Evolutionary conservation across 1,140 invertebrate species (phyloP), one percentile per base, ranked within the genome.

Genomic region (Heliconius congener): DNA sequence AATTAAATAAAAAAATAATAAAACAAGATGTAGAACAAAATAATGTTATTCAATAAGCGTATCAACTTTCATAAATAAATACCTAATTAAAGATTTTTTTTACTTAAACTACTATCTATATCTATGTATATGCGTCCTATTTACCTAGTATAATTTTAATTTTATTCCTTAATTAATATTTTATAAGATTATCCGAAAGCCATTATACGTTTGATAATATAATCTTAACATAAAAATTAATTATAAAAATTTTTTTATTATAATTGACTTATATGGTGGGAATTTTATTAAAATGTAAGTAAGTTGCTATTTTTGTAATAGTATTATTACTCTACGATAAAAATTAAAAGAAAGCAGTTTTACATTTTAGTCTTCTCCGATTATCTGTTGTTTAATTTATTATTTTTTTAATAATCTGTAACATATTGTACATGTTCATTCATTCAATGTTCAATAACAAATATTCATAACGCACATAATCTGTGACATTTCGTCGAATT

Each of bases 401-500:
- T 0, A 1, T 66, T 66, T 66, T 27, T 13, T 66, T 16, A 27
- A 16, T 66, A 16, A 8, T 66, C 60, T 66, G 60, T 66, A 66
- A 66, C 3, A 66, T 4, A 13, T 66, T 23, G 27, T 18, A 5
- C 27, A 66, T 30, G 27, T 57, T 57, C 55, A 57, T 23, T 57
- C 19, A 9, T 23, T 57, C 55, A 57, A 18, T 19, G n/a, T 23
- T 60, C 55, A 60, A 60, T 27, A 60, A 60, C n/a, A 60, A 3
- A 60, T 66, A 66, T 66, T 16, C 9, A 30, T 13, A 27, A 66
- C 27, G 19, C 73, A n/a, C 66, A 60, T 74, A 74, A 73, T 74
- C 57, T 66, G 37, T 70, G 6, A 34, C 27, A 50, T 74, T 74
- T 74, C 6, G 70, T 74, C 37, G 19, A n/a, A 79, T 27, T 86